Base-by-base conservation (phyloP, 1,140 invertebrate species). In the Drosophila guanche region DNA sequence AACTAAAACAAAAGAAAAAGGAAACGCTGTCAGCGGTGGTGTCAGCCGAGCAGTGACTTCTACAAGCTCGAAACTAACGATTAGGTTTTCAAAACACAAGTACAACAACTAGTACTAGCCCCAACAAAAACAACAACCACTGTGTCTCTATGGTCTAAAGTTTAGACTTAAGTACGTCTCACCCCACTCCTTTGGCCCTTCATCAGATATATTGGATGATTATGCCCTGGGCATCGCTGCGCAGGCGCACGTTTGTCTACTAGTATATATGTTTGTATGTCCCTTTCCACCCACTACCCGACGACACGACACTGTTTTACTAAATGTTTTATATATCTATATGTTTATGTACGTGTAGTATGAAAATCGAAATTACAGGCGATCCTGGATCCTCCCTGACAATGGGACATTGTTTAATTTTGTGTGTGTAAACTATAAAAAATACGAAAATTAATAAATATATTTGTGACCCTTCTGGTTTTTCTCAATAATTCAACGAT, bases 241-340 rank as follows among this genome's bases (percentile, higher is more conserved):
- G 77, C 81, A 88, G 81, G 83, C 83, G 78, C 83, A 86, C 79
- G 79, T 63, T 70, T 73, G 69, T 72, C 52, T 53, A 58, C 33
- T 10, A 37, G 33, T 37, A 37, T 12, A 37, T 12, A 12, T 29
- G 2, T 29, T 6, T 29, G 3, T 37, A 37, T 12, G 33, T 0
- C 10, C 8, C 3, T 0, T 12, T 4, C 33, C 2, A 29, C 10
- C 5, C 33, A 3, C 33, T 10, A 37, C 10, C 33, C 29, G 33
- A 37, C 33, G 33, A 37, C 25, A 27, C 25, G 52, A 27, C 53
- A 51, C 52, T 56, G 72, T 63, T 76, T 76, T 79, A 59, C 61
- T 71, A 65, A 73, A 71, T 68, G 57, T 79, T 85, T 85, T 85
- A 63, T 85, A 84, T 54, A 16, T 5, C 14, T 54, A 46, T 29